A percentile compares a stretch with the other conserved stretches of the same genome.
phyloP scores from a whole-genome alignment of 2,888 invertebrate genomes.

The Microplitis manilae region DNA sequence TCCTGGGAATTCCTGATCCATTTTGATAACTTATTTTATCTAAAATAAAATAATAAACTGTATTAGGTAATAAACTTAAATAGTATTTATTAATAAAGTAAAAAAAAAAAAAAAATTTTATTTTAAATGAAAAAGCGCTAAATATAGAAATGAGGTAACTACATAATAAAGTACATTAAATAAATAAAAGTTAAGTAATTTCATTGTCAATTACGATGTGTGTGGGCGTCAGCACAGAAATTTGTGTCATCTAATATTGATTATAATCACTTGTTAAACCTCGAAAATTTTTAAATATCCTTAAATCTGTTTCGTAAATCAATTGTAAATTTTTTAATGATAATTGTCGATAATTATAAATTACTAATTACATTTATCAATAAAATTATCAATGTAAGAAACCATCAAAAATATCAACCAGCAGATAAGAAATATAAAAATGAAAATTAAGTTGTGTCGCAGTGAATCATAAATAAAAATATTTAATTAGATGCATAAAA shows the following conservation, averaged over 20 bases:
- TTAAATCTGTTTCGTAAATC: background rate
- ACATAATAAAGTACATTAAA: background rate
- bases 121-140: background rate
- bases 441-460: background rate
- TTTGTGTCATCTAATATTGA: background rate
- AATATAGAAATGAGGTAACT: background rate
- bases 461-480: too few species aligned
- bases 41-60: conserved; percentile 17
- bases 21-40: conserved; percentile 47
- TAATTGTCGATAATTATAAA: background rate
- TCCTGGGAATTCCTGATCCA: conserved; percentile 81
- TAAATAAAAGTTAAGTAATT: background rate
- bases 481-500: too few species aligned
- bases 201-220: background rate
- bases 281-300: background rate
- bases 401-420: background rate
- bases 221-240: conserved; percentile 18
- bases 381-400: background rate
- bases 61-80: background rate
- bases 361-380: background rate
- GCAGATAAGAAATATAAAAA: conserved; percentile 14
- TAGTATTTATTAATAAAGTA: background rate
- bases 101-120: background rate
- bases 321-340: background rate
- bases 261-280: background rate